Conservation (phyloP, 2,797 vertebrate genomes). For the Stomatorhinus walkeri region DNA sequence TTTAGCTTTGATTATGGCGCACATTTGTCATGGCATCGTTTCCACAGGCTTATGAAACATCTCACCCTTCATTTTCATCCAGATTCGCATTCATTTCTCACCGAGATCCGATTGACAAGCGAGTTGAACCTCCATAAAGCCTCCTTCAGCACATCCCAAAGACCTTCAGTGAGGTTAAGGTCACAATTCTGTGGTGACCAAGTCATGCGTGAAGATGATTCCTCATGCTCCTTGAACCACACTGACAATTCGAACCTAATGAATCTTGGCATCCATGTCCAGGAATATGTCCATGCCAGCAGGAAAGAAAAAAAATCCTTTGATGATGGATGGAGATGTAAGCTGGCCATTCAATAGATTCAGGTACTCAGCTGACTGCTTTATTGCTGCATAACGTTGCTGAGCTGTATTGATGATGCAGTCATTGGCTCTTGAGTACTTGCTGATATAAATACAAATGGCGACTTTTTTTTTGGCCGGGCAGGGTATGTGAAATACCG, state of each 20-base stretch:
- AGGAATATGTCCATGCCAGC: background rate
- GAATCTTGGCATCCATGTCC: background rate
- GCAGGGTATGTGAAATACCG: no score
- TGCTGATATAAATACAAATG: no score
- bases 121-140: background rate
- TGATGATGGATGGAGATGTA: background rate
- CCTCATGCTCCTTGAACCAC: background rate
- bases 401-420: no score
- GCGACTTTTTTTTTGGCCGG: no score
- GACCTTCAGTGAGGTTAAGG: background rate
- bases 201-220: background rate
- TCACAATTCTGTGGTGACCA: background rate
- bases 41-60: background rate
- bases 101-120: background rate
- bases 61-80: background rate
- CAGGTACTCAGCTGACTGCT: no score
- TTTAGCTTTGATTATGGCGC: background rate
- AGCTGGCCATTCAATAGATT: background rate
- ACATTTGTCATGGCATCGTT: background rate
- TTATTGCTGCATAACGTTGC: no score
- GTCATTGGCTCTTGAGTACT: no score
- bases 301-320: background rate
- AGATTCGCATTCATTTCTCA: background rate
- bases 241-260: background rate
- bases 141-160: background rate